Conservation (phyloP, 2,113 vertebrate species). For the Dasyurus viverrinus region DNA sequence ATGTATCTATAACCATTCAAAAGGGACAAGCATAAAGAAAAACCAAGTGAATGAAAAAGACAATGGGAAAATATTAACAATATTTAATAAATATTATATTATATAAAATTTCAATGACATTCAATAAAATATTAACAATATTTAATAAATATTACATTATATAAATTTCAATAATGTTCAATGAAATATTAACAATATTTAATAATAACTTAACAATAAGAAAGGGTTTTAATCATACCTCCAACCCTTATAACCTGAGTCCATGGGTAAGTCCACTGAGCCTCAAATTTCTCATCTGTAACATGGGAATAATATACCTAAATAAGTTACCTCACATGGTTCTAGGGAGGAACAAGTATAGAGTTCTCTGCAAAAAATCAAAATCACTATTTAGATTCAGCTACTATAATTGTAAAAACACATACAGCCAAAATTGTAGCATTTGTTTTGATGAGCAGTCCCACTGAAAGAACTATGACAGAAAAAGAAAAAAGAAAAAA, state of each 20-base stretch:
- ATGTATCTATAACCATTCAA: not conserved
- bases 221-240: not conserved
- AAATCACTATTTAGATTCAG: not conserved
- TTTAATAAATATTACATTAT: too few species aligned
- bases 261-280: not conserved
- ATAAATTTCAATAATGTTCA: too few species aligned
- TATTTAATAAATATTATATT: too few species aligned
- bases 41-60: not conserved
- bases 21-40: not conserved
- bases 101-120: too few species aligned
- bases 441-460: not conserved
- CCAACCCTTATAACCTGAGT: not conserved
- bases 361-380: not conserved
- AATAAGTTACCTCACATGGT: not conserved
- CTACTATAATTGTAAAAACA: not conserved
- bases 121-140: too few species aligned
- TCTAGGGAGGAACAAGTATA: not conserved
- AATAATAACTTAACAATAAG: not conserved
- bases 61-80: not conserved
- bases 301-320: not conserved
- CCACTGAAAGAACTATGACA: not conserved
- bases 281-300: not conserved
- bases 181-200: too few species aligned
- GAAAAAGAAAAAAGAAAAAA: not conserved
- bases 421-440: not conserved